These are phyloP conservation scores for Epinephelus moara DNA, from an alignment of 2,113 vertebrate genomes.

Conservation along the genomic window DNA sequence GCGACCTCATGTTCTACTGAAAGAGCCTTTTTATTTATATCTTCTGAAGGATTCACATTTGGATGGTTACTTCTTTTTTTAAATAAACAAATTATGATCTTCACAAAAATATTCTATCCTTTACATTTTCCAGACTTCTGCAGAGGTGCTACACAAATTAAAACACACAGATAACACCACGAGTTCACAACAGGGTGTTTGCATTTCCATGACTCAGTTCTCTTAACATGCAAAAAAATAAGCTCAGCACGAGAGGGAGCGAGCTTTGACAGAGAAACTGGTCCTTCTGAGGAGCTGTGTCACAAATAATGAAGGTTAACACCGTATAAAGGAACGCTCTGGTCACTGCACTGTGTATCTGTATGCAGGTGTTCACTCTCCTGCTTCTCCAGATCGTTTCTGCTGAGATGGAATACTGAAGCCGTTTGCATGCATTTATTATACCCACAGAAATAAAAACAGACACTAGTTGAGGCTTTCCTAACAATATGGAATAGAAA, in stretches of 20 bases:
- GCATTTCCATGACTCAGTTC: slow-evolving; percentile 37
- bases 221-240: slow-evolving; percentile 57
- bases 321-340: not conserved
- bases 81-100: slow-evolving; percentile 58
- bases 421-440: slow-evolving; percentile 54
- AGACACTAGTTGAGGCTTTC: slow-evolving; percentile 42
- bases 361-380: not conserved
- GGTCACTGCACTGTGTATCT: slow-evolving; percentile 3
- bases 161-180: slow-evolving; percentile 61
- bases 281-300: slow-evolving; percentile 26
- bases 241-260: slow-evolving; percentile 4
- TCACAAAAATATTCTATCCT: slow-evolving; percentile 71
- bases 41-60: slow-evolving; percentile 52
- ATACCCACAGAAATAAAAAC: slow-evolving; percentile 30
- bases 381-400: slow-evolving; percentile 1
- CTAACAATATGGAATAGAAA: slow-evolving; percentile 51
- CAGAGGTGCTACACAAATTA: slow-evolving; percentile 51
- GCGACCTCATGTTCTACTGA: slow-evolving; percentile 38
- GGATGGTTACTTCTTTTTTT: not conserved
- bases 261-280: slow-evolving; percentile 16
- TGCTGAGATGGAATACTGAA: slow-evolving; percentile 36
- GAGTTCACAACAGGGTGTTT: slow-evolving; percentile 60
- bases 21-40: slow-evolving; percentile 62
- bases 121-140: slow-evolving; percentile 27
- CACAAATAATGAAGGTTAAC: slow-evolving; percentile 16